These are phyloP conservation scores for Psilopsiagon aymara DNA, from an alignment of 2,113 vertebrate genomes.

Conservation along the genomic window DNA sequence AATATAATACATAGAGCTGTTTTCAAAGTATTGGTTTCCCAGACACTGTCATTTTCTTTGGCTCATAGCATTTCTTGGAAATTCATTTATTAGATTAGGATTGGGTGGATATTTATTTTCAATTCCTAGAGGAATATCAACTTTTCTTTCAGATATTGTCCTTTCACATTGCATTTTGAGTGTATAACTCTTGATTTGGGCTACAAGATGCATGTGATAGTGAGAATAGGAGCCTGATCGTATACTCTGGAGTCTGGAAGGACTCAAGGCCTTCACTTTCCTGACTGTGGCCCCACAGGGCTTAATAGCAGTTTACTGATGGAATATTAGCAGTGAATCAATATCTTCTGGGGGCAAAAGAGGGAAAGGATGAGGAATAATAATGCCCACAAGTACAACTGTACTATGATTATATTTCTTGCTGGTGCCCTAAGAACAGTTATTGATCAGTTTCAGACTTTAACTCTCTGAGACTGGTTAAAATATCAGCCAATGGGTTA, in stretches of 20 bases:
- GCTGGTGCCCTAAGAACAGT: background rate
- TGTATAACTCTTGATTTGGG: background rate
- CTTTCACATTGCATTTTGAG: background rate
- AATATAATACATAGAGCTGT: background rate
- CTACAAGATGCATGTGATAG: background rate
- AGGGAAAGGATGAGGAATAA: background rate
- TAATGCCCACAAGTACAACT: background rate
- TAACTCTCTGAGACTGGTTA: background rate
- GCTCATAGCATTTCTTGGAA: background rate
- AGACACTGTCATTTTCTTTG: background rate
- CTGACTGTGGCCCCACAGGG: background rate
- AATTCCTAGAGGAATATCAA: background rate
- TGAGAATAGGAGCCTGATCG: background rate
- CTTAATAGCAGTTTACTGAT: slow-evolving; percentile 4
- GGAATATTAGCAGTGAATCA: background rate
- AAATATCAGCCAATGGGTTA: background rate
- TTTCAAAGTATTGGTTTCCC: background rate
- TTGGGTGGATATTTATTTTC: background rate
- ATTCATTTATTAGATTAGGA: background rate
- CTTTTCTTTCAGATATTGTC: background rate
- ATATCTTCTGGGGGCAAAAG: background rate
- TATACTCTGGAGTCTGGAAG: background rate
- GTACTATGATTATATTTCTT: background rate
- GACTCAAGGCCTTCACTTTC: background rate
- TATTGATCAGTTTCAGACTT: background rate